Percentiles rank a stretch among this genome's conserved stretches.
Conservation (phyloP, 2,797 vertebrate genomes). For the Hippocampus kuda region DNA sequence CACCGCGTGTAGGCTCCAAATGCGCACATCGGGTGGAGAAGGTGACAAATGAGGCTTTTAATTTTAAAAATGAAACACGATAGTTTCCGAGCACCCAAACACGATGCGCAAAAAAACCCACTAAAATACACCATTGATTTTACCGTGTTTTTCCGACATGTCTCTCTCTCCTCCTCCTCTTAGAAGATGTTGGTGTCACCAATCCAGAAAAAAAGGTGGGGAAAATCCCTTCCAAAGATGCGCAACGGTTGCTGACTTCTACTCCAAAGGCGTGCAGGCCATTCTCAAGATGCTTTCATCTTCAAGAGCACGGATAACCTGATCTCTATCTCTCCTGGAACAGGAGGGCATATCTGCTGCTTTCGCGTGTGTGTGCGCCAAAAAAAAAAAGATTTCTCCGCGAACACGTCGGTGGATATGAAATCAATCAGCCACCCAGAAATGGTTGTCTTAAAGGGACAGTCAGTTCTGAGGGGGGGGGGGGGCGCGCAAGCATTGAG, state of each 20-base stretch:
- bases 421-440: conserved; percentile 64
- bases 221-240: conserved; percentile 21
- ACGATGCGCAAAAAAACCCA: not conserved
- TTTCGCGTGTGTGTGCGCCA: conserved; percentile 18
- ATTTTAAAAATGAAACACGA: not conserved
- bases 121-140: conserved; percentile 21
- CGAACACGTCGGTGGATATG: conserved; percentile 60
- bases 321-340: conserved; percentile 5
- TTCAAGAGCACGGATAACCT: conserved; percentile 17
- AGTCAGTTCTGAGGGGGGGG: conserved; percentile 17
- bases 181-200: conserved; percentile 26
- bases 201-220: conserved; percentile 22
- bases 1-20: conserved; percentile 26
- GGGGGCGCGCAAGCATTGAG: not conserved
- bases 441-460: conserved; percentile 68
- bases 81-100: not conserved
- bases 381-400: conserved; percentile 44
- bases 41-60: not conserved
- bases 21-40: conserved; percentile 1
- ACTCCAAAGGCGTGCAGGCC: conserved; percentile 37
- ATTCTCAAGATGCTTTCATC: conserved; percentile 49
- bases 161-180: conserved; percentile 36
- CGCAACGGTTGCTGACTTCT: conserved; percentile 38
- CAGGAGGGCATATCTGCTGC: not conserved
- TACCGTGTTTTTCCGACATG: conserved; percentile 77